Conservation (phyloP, 2,113 vertebrate species). For the Dipodomys merriami region DNA sequence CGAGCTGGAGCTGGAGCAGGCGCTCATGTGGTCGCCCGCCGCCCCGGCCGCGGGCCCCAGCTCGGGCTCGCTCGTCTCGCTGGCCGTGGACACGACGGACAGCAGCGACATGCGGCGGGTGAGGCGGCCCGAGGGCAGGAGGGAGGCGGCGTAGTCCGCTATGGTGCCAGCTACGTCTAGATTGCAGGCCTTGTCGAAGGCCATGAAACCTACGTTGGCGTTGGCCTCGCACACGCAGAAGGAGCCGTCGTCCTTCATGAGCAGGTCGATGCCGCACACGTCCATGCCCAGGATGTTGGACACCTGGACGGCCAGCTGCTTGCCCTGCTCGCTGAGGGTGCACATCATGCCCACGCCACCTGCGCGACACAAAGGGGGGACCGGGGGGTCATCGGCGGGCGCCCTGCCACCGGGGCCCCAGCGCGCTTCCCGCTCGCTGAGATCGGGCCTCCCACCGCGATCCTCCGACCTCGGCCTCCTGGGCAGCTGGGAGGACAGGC, state of each 20-base stretch:
- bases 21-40: slow-evolving; percentile 91
- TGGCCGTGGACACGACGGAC: slow-evolving; percentile 91
- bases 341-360: slow-evolving; percentile 91
- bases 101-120: slow-evolving; percentile 91
- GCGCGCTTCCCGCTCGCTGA: too few relatives aligned
- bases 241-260: slow-evolving; percentile 90
- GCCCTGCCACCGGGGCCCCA: too few relatives aligned
- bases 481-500: background rate
- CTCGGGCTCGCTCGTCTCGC: slow-evolving; percentile 90
- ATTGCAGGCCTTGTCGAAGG: slow-evolving; percentile 92
- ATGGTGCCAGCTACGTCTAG: slow-evolving; percentile 91
- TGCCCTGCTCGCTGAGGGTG: slow-evolving; percentile 89
- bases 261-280: slow-evolving; percentile 89
- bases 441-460: too few relatives aligned
- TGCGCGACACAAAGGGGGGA: slow-evolving; percentile 69
- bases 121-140: slow-evolving; percentile 90
- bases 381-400: background rate
- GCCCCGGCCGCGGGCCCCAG: slow-evolving; percentile 88
- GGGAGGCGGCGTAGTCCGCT: slow-evolving; percentile 90
- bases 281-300: slow-evolving; percentile 91
- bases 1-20: slow-evolving; percentile 88
- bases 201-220: slow-evolving; percentile 92
- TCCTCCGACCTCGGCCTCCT: background rate
- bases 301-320: slow-evolving; percentile 89
- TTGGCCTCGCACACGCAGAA: slow-evolving; percentile 91